Evolutionary conservation across 1,140 invertebrate genomes (phyloP).

Genomic region (Leptinotarsa defecta): DNA sequence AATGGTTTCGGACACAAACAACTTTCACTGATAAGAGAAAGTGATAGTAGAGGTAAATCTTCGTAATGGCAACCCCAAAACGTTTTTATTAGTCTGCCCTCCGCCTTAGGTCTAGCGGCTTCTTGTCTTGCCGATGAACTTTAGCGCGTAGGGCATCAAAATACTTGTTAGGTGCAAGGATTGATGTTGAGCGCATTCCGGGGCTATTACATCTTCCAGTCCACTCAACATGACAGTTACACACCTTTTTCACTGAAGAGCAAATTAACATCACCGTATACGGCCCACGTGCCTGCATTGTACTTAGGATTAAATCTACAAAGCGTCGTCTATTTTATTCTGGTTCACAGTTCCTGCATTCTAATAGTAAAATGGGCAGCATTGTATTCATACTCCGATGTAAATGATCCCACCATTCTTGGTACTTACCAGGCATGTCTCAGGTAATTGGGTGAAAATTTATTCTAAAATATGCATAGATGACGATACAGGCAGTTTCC

Average conservation of each 20-base stretch:
- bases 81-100: background rate
- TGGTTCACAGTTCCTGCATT: background rate
- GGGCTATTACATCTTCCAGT: background rate
- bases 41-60: background rate
- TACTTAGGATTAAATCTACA: background rate
- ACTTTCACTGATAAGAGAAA: constrained; percentile 8
- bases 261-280: constrained; percentile 6
- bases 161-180: background rate
- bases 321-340: background rate
- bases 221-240: background rate
- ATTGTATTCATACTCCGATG: background rate
- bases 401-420: background rate
- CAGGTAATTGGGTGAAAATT: too few relatives aligned
- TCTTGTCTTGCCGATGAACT: background rate
- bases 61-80: background rate
- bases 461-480: too few relatives aligned
- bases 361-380: background rate
- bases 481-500: too few relatives aligned
- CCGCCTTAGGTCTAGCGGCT: background rate
- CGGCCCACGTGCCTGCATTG: background rate
- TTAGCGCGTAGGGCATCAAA: background rate
- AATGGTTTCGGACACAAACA: background rate
- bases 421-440: background rate
- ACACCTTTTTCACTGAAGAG: background rate
- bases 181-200: background rate